Conservation (phyloP, 2,888 invertebrate species). For the Tipula helvola region DNA sequence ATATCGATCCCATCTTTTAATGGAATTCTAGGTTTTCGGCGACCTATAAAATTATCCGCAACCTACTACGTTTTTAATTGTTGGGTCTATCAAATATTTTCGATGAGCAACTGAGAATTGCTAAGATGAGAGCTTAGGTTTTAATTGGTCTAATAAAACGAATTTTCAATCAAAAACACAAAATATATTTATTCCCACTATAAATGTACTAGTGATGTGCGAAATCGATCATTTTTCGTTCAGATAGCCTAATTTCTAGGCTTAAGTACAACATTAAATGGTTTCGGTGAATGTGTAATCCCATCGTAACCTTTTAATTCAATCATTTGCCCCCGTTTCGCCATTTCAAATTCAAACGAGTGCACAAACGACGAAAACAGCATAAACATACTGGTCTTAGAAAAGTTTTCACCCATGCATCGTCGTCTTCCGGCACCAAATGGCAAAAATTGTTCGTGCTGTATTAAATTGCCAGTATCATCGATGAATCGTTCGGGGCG, state of each 20-base stretch:
- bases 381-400: constrained; percentile 46
- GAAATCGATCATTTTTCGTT: no score
- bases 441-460: constrained; percentile 43
- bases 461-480: constrained; percentile 38
- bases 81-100: no score
- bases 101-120: no score
- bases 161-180: no score
- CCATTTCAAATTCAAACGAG: constrained; percentile 35
- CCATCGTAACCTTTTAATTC: constrained; percentile 26
- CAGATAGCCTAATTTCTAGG: constrained; percentile 9
- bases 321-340: constrained; percentile 20
- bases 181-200: no score
- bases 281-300: constrained; percentile 28
- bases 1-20: no score
- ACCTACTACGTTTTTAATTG: no score
- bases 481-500: constrained; percentile 50
- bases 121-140: no score
- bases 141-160: no score
- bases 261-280: constrained; percentile 21
- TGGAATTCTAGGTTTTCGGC: no score
- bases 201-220: no score
- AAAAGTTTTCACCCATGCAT: constrained; percentile 50
- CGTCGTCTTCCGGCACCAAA: constrained; percentile 49
- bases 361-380: constrained; percentile 46
- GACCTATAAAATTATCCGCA: no score